Evolutionary conservation across 2,797 vertebrate species (phyloP), one percentile per base, ranked within the genome.

Genomic region (Macroramphosus scolopax): DNA sequence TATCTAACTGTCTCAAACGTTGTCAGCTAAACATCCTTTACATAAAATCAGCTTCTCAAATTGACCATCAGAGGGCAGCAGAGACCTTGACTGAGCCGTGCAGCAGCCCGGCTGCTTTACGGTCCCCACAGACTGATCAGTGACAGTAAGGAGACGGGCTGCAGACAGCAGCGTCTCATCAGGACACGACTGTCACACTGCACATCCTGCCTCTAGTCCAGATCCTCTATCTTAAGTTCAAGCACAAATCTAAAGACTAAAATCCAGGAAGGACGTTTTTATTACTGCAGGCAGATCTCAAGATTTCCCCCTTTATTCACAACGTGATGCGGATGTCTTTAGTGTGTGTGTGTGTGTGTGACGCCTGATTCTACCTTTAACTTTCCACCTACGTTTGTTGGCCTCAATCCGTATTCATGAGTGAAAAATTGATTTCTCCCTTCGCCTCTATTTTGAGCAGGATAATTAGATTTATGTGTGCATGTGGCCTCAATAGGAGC

Each of bases 401-500:
- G 67, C 68, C 79, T 49, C 18, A 50, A 63, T 78, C 83, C 76
- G 75, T 83, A 87, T 88, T 88, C 83, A 83, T 86, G 77, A 88
- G 80, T 63, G 65, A 82, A 76, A 77, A 81, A 87, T 87, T 79
- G 80, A 88, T 88, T 88, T 82, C 68, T 80, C 66, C 69, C 72
- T 68, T 62, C 74, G 74, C 70, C 59, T 79, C 82, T 88, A 84
- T 89, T 89, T 86, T 85, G 78, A 88, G 85, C 71, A 5, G 65
- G 63, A 78, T 89, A 89, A 88, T 89, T 85, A 82, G 87, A 88
- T 89, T 84, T 83, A 78, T 83, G 78, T 69, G 77, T 73, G 72
- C 63, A 40, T 72, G 71, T 70, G 72, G 65, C 83, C 84, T 87
- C 66, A 75, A 89, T 86, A 80, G 70, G 63, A 77, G 59, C 82